Conservation (phyloP, 2,888 invertebrate species). For the Beris morrisii region DNA sequence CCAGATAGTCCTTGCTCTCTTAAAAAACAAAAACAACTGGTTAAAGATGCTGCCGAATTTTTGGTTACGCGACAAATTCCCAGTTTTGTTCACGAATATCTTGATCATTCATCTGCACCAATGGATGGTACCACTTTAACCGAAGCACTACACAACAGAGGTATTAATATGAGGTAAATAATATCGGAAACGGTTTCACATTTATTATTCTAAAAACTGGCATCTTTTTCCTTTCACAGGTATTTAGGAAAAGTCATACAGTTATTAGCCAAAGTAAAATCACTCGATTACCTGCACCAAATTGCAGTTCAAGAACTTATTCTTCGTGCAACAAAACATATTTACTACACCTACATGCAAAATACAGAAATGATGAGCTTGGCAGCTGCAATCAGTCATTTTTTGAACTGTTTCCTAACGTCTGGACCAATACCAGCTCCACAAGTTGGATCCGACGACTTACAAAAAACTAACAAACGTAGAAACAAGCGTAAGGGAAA, state of each 20-base stretch:
- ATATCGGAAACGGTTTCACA: neutral
- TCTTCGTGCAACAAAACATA: slow-evolving; percentile 87
- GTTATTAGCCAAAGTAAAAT: slow-evolving; percentile 74
- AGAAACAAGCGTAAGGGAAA: slow-evolving; percentile 61
- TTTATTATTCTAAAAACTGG: neutral
- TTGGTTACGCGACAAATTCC: slow-evolving; percentile 92
- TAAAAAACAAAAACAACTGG: slow-evolving; percentile 82
- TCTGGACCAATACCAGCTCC: slow-evolving; percentile 68
- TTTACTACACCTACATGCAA: slow-evolving; percentile 89
- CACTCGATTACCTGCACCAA: slow-evolving; percentile 83
- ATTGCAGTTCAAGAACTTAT: slow-evolving; percentile 91
- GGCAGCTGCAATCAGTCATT: slow-evolving; percentile 90
- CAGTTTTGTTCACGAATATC: slow-evolving; percentile 85
- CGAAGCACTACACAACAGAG: slow-evolving; percentile 91
- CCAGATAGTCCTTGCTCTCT: slow-evolving; percentile 68
- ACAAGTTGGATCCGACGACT: slow-evolving; percentile 53
- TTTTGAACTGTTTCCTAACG: slow-evolving; percentile 92
- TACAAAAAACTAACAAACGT: slow-evolving; percentile 53
- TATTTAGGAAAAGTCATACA: slow-evolving; percentile 92
- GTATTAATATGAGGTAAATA: slow-evolving; percentile 79
- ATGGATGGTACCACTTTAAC: slow-evolving; percentile 93
- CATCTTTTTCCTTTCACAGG: slow-evolving; percentile 51
- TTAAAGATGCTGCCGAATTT: slow-evolving; percentile 95
- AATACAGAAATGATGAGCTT: slow-evolving; percentile 81
- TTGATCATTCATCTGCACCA: slow-evolving; percentile 89